phyloP scores from a whole-genome alignment of 2,113 vertebrate genomes.

The Dipodomys stephensi region DNA sequence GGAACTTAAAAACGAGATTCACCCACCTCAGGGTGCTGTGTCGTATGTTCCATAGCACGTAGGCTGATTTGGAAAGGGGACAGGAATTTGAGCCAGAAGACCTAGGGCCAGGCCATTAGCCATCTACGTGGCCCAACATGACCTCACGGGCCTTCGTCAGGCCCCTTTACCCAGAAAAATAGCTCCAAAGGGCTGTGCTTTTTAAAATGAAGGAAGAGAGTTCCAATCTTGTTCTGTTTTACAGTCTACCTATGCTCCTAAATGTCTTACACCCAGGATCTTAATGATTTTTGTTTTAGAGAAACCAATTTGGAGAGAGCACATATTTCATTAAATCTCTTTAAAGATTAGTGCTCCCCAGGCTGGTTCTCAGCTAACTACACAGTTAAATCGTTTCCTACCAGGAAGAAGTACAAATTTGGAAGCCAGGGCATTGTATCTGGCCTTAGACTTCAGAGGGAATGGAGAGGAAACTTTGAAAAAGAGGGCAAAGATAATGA shows the following conservation, averaged over 20 bases:
- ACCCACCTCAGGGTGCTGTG: conserved; percentile 74
- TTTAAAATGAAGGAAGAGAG: background rate
- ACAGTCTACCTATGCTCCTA: background rate
- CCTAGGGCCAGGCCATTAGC: conserved; percentile 54
- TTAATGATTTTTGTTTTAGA: conserved; percentile 57
- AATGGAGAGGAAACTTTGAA: conserved; percentile 23
- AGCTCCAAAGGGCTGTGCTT: conserved; percentile 1
- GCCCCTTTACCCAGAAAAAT: conserved; percentile 57
- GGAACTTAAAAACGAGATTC: conserved; percentile 70
- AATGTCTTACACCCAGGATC: conserved; percentile 19
- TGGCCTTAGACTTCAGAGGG: conserved; percentile 17
- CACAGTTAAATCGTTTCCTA: conserved; percentile 55
- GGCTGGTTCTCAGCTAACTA: conserved; percentile 43
- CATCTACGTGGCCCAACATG: conserved; percentile 66
- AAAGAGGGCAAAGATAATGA: conserved; percentile 40
- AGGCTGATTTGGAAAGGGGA: conserved; percentile 75
- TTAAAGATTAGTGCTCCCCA: background rate
- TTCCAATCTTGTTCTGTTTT: conserved; percentile 9
- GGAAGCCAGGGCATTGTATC: background rate
- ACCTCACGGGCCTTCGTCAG: conserved; percentile 61
- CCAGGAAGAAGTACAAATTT: conserved; percentile 38
- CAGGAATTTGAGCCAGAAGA: conserved; percentile 76
- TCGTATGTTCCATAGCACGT: conserved; percentile 70
- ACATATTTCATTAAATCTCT: conserved; percentile 28
- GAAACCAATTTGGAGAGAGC: background rate